Evolutionary conservation across 2,888 invertebrate genomes (phyloP).

Genomic region (Chydorus sphaericus): DNA sequence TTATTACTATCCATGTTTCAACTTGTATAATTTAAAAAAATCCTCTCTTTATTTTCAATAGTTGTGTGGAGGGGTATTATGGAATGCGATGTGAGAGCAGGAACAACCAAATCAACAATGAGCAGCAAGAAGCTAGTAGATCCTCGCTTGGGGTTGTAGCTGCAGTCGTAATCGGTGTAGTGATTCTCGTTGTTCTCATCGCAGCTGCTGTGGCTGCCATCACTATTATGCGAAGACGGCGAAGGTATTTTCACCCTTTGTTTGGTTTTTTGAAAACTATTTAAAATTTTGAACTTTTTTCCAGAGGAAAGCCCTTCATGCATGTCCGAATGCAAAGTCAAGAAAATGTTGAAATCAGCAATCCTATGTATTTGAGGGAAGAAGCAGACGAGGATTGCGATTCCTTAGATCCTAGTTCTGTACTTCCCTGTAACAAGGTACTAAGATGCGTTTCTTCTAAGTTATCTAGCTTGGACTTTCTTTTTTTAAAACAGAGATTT

Average conservation of each 20-base stretch:
- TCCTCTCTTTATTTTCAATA: constrained; percentile 19
- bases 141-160: constrained; percentile 15
- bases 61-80: constrained; percentile 27
- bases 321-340: constrained; percentile 69
- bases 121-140: neutral
- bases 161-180: constrained; percentile 19
- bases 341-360: constrained; percentile 55
- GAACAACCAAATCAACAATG: constrained; percentile 9
- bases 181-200: constrained; percentile 20
- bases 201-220: constrained; percentile 21
- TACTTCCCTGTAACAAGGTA: constrained; percentile 5
- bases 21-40: neutral
- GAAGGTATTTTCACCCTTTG: constrained; percentile 18
- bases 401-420: neutral
- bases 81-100: constrained; percentile 27
- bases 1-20: neutral
- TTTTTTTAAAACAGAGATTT: too few relatives aligned
- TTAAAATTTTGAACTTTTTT: constrained; percentile 17
- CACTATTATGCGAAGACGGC: constrained; percentile 21
- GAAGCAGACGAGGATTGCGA: constrained; percentile 45
- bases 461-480: constrained; percentile 23
- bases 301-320: constrained; percentile 49
- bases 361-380: constrained; percentile 68
- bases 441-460: neutral
- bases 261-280: neutral